A percentile compares a stretch with the other conserved stretches of the same genome.
Evolutionary conservation across 2,888 invertebrate genomes (phyloP).

Genomic region (Theretra japonica): DNA sequence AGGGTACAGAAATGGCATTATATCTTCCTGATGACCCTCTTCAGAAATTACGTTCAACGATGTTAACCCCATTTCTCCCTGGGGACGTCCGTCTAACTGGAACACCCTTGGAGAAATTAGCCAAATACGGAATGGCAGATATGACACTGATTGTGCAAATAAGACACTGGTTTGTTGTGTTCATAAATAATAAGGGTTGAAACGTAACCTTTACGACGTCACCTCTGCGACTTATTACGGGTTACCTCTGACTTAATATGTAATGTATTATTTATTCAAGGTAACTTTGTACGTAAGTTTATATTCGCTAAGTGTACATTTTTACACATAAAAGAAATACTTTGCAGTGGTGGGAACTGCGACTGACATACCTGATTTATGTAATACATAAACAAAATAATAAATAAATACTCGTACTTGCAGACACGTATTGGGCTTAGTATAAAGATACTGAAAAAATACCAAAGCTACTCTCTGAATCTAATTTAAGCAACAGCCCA

Average conservation of each 20-base stretch:
- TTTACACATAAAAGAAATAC: no score
- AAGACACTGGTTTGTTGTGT: constrained; percentile 24
- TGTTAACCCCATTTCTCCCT: constrained; percentile 67
- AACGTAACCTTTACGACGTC: background rate
- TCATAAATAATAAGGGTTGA: constrained; percentile 29
- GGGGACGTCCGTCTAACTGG: constrained; percentile 52
- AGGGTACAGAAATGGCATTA: constrained; percentile 82
- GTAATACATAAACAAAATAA: no score
- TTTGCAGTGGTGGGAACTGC: no score
- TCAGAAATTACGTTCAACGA: constrained; percentile 74
- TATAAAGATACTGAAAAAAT: no score
- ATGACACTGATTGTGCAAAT: constrained; percentile 50
- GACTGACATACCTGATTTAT: no score
- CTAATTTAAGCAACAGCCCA: no score
- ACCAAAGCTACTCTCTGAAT: no score
- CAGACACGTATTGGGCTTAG: no score
- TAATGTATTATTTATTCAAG: background rate
- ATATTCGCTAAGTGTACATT: no score
- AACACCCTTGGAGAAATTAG: constrained; percentile 46
- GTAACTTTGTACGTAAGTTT: no score
- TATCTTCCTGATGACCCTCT: constrained; percentile 81
- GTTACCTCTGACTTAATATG: background rate
- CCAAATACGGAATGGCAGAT: constrained; percentile 46
- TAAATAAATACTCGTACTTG: no score
- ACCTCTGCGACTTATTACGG: background rate